phyloP scores from a whole-genome alignment of 2,888 invertebrate species.

The Aromia moschata region DNA sequence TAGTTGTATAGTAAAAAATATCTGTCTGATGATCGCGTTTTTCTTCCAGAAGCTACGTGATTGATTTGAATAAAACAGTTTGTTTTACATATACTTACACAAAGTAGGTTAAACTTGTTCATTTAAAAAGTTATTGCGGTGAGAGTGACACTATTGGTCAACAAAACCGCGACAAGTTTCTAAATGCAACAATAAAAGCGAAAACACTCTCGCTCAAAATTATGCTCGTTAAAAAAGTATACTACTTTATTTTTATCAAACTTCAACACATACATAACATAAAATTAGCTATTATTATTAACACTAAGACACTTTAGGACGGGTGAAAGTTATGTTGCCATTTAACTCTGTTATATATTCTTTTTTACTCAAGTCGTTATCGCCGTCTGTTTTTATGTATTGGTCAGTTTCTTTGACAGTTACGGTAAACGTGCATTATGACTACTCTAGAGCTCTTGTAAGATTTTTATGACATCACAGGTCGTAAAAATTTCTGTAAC shows the following conservation, averaged over 20 bases:
- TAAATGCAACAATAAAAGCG: slow-evolving; percentile 31
- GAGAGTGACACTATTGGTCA: slow-evolving; percentile 35
- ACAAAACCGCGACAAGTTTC: slow-evolving; percentile 14
- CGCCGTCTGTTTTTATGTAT: no score
- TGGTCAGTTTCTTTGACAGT: no score
- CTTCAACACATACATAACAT: slow-evolving; percentile 6
- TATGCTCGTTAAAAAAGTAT: neutral
- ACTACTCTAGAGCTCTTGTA: no score
- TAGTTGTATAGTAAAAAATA: no score
- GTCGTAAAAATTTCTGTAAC: no score
- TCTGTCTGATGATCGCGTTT: neutral
- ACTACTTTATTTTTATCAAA: neutral
- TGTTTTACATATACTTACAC: slow-evolving; percentile 6
- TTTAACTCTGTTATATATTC: no score
- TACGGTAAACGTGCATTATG: no score
- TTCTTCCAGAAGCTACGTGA: slow-evolving; percentile 5
- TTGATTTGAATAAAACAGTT: slow-evolving; percentile 10
- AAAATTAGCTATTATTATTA: no score
- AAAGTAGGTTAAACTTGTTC: slow-evolving; percentile 22
- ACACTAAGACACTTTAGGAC: no score
- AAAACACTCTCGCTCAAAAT: slow-evolving; percentile 30
- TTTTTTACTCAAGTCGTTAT: no score
- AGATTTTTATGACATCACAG: no score
- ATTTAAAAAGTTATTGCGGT: slow-evolving; percentile 27
- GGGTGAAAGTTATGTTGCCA: no score